Evolutionary conservation across 2,797 vertebrate genomes (phyloP).

Genomic region (Schizothorax lantsangensis): DNA sequence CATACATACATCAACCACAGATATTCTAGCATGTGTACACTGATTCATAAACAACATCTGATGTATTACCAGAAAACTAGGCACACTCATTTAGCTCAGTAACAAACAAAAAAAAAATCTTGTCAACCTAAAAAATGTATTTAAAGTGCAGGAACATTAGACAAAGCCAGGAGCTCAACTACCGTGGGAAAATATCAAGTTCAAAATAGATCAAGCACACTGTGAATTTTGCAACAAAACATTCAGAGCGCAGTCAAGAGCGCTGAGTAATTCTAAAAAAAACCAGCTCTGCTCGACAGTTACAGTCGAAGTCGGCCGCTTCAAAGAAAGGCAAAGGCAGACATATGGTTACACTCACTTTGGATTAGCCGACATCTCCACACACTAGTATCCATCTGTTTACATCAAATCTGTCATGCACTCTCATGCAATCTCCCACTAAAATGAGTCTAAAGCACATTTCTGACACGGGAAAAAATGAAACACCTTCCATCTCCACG

Average conservation of each 20-base stretch:
- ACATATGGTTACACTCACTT: conserved; percentile 62
- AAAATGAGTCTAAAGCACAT: conserved; percentile 57
- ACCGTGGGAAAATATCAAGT: background rate
- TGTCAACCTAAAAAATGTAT: background rate
- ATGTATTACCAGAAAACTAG: background rate
- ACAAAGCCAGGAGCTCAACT: background rate
- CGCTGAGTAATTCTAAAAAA: conserved; percentile 23
- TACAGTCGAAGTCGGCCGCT: conserved; percentile 31
- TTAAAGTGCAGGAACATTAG: background rate
- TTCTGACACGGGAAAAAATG: conserved; percentile 38
- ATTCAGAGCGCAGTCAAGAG: conserved; percentile 6
- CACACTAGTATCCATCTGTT: conserved; percentile 70
- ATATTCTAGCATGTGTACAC: background rate
- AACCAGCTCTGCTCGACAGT: conserved; percentile 27
- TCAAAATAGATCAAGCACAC: conserved; percentile 13
- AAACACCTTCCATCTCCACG: conserved; percentile 46
- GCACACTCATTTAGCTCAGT: background rate
- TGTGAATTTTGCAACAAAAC: background rate
- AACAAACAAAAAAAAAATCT: background rate
- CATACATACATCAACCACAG: conserved; percentile 28
- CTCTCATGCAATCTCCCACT: conserved; percentile 53
- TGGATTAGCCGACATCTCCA: conserved; percentile 49
- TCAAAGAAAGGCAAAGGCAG: conserved; percentile 55
- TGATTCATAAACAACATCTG: conserved; percentile 16
- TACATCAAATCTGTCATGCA: conserved; percentile 56